These are phyloP conservation scores for Caenorhabditis inopinata DNA, from an alignment of 1,140 invertebrate species.

Conservation along the genomic window DNA sequence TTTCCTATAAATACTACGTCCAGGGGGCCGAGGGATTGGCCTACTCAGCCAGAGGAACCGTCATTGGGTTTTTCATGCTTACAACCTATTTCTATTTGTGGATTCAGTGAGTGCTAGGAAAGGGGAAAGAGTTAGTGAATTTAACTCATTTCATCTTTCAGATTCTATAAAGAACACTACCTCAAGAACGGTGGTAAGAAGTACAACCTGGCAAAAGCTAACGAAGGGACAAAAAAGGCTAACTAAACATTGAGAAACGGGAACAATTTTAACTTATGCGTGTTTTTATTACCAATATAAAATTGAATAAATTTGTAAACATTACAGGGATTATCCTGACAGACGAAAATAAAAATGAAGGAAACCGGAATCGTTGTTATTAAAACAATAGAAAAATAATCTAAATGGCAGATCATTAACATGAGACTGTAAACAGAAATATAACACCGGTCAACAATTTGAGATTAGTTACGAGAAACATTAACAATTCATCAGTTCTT, in stretches of 20 bases:
- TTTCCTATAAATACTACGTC: constrained; percentile 44
- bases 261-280: too few species aligned
- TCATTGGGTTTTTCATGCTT: constrained; percentile 62
- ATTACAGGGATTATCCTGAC: too few species aligned
- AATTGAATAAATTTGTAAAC: too few species aligned
- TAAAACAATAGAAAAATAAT: neutral
- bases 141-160: too few species aligned
- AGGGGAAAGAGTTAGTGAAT: neutral
- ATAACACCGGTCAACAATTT: neutral
- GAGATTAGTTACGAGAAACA: too few species aligned
- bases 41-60: constrained; percentile 56
- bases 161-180: constrained; percentile 62
- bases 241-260: neutral
- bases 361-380: neutral
- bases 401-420: too few species aligned
- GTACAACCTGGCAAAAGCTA: constrained; percentile 53
- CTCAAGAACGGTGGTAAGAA: constrained; percentile 61
- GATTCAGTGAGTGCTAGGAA: constrained; percentile 51
- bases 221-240: constrained; percentile 3
- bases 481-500: neutral
- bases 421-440: neutral
- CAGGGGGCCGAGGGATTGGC: constrained; percentile 45
- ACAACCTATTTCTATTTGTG: constrained; percentile 61
- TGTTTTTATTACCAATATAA: too few species aligned
- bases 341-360: neutral